Evolutionary conservation across 2,113 vertebrate genomes (phyloP).

Genomic region (Oenanthe oenanthe): DNA sequence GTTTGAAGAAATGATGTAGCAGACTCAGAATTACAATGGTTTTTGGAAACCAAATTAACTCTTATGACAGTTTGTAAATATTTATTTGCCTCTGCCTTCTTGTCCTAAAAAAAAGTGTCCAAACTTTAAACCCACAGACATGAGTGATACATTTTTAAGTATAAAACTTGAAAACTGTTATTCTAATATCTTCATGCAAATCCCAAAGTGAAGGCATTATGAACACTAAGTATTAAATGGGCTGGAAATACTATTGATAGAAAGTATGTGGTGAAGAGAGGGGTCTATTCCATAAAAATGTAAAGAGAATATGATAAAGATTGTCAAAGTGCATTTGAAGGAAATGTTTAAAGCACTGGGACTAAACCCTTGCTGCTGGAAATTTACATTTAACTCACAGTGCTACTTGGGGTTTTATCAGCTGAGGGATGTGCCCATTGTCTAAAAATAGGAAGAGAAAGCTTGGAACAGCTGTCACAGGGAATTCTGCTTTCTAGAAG

Average conservation of each 20-base stretch:
- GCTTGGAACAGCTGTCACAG: background rate
- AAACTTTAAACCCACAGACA: background rate
- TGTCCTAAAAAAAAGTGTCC: background rate
- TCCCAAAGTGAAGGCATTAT: background rate
- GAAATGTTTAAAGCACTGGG: background rate
- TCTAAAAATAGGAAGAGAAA: slow-evolving; percentile 39
- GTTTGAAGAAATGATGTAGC: slow-evolving; percentile 17
- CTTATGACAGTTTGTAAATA: background rate
- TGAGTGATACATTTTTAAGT: background rate
- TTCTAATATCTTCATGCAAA: background rate
- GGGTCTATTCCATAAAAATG: background rate
- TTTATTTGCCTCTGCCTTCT: background rate
- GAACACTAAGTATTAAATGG: background rate
- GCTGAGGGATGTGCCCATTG: background rate
- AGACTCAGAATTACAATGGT: background rate
- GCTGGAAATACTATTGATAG: background rate
- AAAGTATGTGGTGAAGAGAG: background rate
- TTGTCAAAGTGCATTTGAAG: background rate
- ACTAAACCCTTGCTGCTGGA: background rate
- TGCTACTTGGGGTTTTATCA: background rate
- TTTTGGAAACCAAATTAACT: background rate
- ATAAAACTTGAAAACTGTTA: background rate
- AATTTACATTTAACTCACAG: background rate
- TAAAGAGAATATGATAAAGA: background rate
- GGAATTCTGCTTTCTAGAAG: slow-evolving; percentile 31